Base-by-base conservation (phyloP, 2,113 vertebrate genomes). In the Thinocorus orbignyianus region DNA sequence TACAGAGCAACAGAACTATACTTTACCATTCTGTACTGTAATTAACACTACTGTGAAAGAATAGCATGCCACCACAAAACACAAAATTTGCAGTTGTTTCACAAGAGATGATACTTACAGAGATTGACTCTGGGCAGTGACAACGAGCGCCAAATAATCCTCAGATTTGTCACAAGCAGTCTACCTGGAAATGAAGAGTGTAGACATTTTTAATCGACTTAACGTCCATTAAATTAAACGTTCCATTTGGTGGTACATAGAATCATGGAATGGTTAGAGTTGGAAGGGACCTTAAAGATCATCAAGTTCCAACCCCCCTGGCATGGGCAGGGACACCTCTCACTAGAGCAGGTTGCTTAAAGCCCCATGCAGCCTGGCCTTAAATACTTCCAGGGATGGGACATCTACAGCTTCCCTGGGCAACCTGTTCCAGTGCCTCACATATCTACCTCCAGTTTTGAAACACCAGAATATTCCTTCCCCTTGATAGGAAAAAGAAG, bases 91-190 rank as follows among this genome's bases (percentile, higher is more conserved):
- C 13, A 52, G 26, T 70, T 55, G 26, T 51, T 57, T 93, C 90
- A 88, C 20, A 57, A 41, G 30, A 87, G 9, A n/a, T 23, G 65
- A 92, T 97, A 98, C 98, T 98, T 97, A 98, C 98, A 98, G 74
- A 99, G 98, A 95, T 99, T 99, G 90, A 99, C 99, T 98, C 99
- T 99, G 78, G 99, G 98, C 73, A 99, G 95, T 39, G 99, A 99
- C 95, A 99, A 85, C 7, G 99, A 99, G 81, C 99, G 99, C 99
- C 99, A 99, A 78, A 99, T 99, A 93, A 99, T 99, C 95, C 99
- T 98, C 97, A 99, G 95, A 96, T 99, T 99, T 86, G 99, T 99
- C 80, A 99, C 99, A 78, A 99, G 97, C 39, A 99, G 98, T 93
- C 98, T 98, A 44, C 98, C 98, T 98, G 94, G 65, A 98, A 97